Base-by-base conservation (phyloP, 2,113 vertebrate genomes). In the Trematocara stigmaticum region DNA sequence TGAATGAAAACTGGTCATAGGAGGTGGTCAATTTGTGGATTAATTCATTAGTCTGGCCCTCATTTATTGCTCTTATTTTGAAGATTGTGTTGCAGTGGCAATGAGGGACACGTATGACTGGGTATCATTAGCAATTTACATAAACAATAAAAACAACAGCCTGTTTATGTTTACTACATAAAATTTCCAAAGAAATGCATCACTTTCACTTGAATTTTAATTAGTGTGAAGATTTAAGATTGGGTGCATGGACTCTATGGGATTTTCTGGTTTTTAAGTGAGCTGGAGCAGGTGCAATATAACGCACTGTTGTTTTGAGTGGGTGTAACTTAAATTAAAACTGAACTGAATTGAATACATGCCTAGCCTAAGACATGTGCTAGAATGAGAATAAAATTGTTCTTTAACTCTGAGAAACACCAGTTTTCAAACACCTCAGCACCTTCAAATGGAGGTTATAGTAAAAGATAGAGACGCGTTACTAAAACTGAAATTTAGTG, bases 401-500 rank as follows among this genome's bases (percentile, higher is more conserved):
- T 47, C 15, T 49, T 76, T 31, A 76, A 31, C 3, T 76, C 1
- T 49, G 69, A 49, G 26, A 76, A 76, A 31, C 69, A 76, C 42
- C 26, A 49, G 26, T 31, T 49, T 49, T 31, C 1, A 34, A 1
- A 76, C 26, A n/a, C 71, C 45, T 51, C 26, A n/a, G 71, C 26
- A 10, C 1, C 16, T n/a, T 51, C 26, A n/a, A 0, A 51, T 51
- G 26, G 71, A 76, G 45, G 4, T 76, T 76, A 51, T 0, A 76
- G 71, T 31, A 76, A 51, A 76, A 18, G 45, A 51, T 3, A 51
- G 16, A 76, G 6, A 51, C 16, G 3, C 1, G 2, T 76, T 26
- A 76, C 71, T 51, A 76, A 49, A 51, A 76, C 16, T 51, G 71
- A 49, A 76, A 76, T 76, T 29, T 76, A 49, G 23, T 7, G 23